phyloP scores from a whole-genome alignment of 2,113 vertebrate species.

The Eidolon helvum region DNA sequence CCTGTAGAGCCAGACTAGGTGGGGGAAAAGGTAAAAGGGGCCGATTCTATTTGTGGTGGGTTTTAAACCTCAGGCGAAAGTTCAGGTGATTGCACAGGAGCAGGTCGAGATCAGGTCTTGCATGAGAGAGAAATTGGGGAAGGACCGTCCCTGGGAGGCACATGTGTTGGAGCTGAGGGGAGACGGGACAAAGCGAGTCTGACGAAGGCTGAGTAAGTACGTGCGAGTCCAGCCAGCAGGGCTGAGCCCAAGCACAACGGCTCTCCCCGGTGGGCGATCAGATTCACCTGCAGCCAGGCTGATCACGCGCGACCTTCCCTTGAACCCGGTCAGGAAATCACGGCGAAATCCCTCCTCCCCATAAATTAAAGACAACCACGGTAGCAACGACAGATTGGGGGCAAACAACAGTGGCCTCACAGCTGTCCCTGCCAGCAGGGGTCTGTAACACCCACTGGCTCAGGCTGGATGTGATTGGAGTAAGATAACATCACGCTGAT shows the following conservation, averaged over 20 bases:
- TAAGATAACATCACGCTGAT: background rate
- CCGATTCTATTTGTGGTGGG: background rate
- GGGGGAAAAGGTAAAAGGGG: background rate
- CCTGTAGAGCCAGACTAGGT: too few species aligned
- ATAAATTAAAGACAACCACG: slow-evolving; percentile 44
- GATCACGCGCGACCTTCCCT: slow-evolving; percentile 56
- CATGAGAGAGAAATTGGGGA: background rate
- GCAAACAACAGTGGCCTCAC: slow-evolving; percentile 11
- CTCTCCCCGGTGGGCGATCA: background rate
- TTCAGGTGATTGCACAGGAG: background rate
- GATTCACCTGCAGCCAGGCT: background rate
- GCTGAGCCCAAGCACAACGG: background rate
- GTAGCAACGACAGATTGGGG: slow-evolving; percentile 40
- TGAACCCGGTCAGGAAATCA: slow-evolving; percentile 70
- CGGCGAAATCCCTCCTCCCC: slow-evolving; percentile 43
- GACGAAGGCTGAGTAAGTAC: background rate
- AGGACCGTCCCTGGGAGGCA: background rate
- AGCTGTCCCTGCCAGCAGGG: slow-evolving; percentile 65
- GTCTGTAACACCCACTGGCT: background rate
- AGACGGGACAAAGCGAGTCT: background rate
- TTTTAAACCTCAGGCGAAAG: background rate
- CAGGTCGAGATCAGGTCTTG: background rate
- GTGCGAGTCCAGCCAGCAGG: background rate
- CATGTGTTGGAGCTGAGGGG: background rate
- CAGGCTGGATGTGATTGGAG: background rate